Percentiles rank a stretch among this genome's conserved stretches.
Evolutionary conservation across 2,113 vertebrate genomes (phyloP).

Genomic region (Henicopernis longicauda): DNA sequence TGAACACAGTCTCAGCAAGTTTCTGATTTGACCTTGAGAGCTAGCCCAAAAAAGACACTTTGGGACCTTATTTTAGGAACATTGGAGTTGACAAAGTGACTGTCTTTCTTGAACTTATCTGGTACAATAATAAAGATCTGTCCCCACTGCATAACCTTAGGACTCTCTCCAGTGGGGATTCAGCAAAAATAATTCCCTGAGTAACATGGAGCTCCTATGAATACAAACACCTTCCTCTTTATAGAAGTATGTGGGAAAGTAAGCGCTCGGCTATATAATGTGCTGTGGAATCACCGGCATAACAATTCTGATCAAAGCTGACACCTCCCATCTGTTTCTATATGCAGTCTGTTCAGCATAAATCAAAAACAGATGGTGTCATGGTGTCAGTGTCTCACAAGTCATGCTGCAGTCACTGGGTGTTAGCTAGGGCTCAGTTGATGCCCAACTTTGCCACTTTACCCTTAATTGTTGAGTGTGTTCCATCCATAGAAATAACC

Average conservation of each 20-base stretch:
- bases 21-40: neutral
- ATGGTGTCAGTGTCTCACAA: constrained; percentile 32
- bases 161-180: neutral
- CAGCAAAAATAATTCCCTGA: neutral
- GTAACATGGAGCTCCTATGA: neutral
- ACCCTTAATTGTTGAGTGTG: neutral
- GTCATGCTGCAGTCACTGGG: constrained; percentile 4
- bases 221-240: constrained; percentile 8
- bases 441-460: constrained; percentile 17
- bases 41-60: neutral
- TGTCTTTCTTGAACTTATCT: neutral
- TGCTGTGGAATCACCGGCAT: neutral
- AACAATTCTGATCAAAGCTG: constrained; percentile 46
- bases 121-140: neutral
- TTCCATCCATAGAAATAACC: constrained; percentile 10
- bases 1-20: neutral
- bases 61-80: neutral
- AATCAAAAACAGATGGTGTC: constrained; percentile 55
- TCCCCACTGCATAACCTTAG: neutral
- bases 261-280: neutral
- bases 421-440: neutral
- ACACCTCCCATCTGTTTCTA: constrained; percentile 58
- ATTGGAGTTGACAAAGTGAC: neutral
- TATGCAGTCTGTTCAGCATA: constrained; percentile 46
- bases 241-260: constrained; percentile 19